A percentile compares a stretch with the other conserved stretches of the same genome.
phyloP scores from a whole-genome alignment of 2,113 vertebrate genomes.

The Candoia aspera region DNA sequence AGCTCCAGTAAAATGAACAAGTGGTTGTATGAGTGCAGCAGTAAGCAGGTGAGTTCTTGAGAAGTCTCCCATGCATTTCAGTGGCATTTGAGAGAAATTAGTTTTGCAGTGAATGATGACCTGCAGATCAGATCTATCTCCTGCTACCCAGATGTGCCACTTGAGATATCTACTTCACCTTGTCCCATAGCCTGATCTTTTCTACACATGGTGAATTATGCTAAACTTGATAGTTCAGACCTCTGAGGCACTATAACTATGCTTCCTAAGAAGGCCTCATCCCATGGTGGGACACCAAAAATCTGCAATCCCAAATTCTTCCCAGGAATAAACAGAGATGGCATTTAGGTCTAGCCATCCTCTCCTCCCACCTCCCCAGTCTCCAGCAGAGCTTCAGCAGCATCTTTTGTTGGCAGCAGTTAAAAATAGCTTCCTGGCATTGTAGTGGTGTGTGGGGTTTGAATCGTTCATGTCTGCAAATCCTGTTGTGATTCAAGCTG shows the following conservation, averaged over 20 bases:
- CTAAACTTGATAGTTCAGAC: too few relatives aligned
- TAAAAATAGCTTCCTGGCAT: constrained; percentile 31
- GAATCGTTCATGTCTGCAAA: constrained; percentile 8
- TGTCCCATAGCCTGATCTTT: neutral
- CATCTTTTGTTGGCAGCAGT: constrained; percentile 17
- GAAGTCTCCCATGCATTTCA: neutral
- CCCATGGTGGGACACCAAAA: neutral
- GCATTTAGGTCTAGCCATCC: neutral
- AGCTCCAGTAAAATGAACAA: neutral
- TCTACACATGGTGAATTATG: too few relatives aligned
- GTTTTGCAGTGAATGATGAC: neutral
- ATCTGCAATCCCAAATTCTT: neutral
- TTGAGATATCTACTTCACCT: neutral
- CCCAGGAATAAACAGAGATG: neutral
- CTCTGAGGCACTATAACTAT: neutral
- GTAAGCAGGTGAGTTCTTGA: neutral
- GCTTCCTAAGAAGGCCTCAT: neutral
- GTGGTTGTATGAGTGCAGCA: neutral
- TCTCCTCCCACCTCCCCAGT: neutral
- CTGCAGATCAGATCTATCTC: neutral
- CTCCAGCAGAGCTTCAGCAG: neutral
- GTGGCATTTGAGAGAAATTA: neutral
- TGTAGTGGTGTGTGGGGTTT: neutral
- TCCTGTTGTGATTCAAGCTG: constrained; percentile 20
- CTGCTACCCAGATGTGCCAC: neutral